Conservation (phyloP, 2,888 invertebrate genomes). For the Nebria brevicollis region DNA sequence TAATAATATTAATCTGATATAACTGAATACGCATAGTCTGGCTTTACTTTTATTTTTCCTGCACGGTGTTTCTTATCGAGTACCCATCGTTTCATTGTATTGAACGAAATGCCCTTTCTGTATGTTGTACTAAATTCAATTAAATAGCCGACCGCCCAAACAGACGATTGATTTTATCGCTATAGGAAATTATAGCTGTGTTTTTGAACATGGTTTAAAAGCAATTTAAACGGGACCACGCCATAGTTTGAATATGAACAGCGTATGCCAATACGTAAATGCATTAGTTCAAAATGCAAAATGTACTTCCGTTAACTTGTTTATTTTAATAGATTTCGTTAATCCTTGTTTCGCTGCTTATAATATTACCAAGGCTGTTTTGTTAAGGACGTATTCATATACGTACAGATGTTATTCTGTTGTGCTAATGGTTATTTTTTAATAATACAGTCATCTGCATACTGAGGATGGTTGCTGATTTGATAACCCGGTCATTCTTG, state of each 20-base stretch:
- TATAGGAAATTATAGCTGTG: background rate
- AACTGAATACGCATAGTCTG: background rate
- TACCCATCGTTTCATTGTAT: background rate
- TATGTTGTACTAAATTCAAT: background rate
- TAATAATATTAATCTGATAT: background rate
- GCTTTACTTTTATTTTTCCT: background rate
- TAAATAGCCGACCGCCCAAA: background rate
- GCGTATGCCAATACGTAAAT: too few relatives aligned
- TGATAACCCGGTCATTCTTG: constrained; percentile 1
- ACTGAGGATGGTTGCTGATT: background rate
- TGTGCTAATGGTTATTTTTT: background rate
- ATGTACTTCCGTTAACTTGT: too few relatives aligned
- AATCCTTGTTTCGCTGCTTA: too few relatives aligned
- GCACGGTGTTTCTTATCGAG: background rate
- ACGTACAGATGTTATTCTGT: background rate
- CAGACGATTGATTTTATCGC: background rate
- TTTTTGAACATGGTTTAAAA: background rate
- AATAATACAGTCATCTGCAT: background rate
- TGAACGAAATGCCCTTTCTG: background rate
- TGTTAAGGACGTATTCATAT: too few relatives aligned
- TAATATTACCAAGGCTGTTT: too few relatives aligned
- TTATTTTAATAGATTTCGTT: too few relatives aligned
- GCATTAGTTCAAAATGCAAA: too few relatives aligned
- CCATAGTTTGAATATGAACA: too few relatives aligned
- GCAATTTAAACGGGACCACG: background rate